Evolutionary conservation across 2,888 invertebrate genomes (phyloP), one percentile per base, ranked within the genome.

Genomic region (Andrena haemorrhoa): DNA sequence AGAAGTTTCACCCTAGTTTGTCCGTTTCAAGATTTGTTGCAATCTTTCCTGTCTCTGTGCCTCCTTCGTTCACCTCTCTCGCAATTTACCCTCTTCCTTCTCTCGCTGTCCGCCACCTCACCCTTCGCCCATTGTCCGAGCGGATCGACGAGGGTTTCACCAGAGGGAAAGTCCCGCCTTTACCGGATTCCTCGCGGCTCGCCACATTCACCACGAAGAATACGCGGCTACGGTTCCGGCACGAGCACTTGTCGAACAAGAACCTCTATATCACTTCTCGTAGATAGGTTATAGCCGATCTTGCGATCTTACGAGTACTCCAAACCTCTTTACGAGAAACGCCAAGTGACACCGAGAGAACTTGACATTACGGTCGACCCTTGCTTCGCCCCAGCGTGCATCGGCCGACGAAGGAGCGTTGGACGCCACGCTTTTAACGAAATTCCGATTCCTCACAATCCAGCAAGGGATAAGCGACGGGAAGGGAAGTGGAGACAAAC

Each of bases 1-100:
- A 56, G 53, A 71, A 75, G 65, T 75, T 75, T 75, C 60, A 75
- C 56, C 56, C 58, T 66, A 80, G 75, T 82, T 79, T 65, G 81
- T 53, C 61, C 74, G 65, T 8, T 70, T 61, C 49, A 35, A 79
- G 80, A 82, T 79, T 82, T 56, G 56, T 74, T 56, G 65, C 61
- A 53, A 75, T 79, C 81, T 75, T 75, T 71, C 35, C 47, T 35
- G 41, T 63, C 75, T 26, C 58, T 35, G 58, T 56, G 70, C 41
- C 58, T 69, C 35, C 35, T 35, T 68, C 68, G 10, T 71, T 49
- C 56, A 20, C 29, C 73, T 20, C 61, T 64, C 64, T 35, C 35
- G 64, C 69, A 70, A 70, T 41, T 70, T 47, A 41, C 47, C 56
- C 20, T 33, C 10, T 20, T 33, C 26, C n/a, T 2, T 23, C 20